These are phyloP conservation scores for Zaprionus camerounensis DNA, from an alignment of 1,140 invertebrate genomes.

Conservation along the genomic window DNA sequence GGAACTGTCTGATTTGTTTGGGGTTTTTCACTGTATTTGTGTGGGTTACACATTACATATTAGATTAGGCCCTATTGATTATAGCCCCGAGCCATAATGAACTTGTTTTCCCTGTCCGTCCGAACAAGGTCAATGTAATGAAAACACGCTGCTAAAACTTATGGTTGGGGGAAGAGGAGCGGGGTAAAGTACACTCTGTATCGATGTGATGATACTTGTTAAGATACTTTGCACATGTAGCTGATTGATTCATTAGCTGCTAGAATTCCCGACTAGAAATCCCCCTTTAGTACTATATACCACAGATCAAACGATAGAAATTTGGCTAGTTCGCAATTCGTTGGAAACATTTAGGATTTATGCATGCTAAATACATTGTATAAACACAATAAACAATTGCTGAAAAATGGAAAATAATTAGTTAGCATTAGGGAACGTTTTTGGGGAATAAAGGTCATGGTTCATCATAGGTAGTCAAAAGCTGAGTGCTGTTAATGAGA, in stretches of 20 bases:
- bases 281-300: background rate
- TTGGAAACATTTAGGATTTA: conserved; percentile 12
- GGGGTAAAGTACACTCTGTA: background rate
- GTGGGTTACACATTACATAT: conserved; percentile 57
- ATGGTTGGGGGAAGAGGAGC: background rate
- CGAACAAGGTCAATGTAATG: conserved; percentile 44
- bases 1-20: conserved; percentile 18
- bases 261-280: conserved; percentile 11
- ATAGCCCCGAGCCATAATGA: conserved; percentile 43
- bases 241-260: conserved; percentile 40
- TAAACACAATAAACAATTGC: conserved; percentile 27
- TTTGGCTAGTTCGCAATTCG: background rate
- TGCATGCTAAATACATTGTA: background rate
- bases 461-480: background rate
- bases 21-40: conserved; percentile 25
- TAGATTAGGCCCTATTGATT: conserved; percentile 58
- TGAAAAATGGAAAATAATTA: background rate
- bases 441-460: background rate
- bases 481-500: background rate
- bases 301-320: conserved; percentile 7
- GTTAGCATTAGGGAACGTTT: background rate
- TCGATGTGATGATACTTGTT: conserved; percentile 8
- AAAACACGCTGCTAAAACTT: background rate
- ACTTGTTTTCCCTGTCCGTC: conserved; percentile 42
- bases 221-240: conserved; percentile 41